Evolutionary conservation across 2,113 vertebrate genomes (phyloP).

Genomic region (Chrysochloris asiatica): DNA sequence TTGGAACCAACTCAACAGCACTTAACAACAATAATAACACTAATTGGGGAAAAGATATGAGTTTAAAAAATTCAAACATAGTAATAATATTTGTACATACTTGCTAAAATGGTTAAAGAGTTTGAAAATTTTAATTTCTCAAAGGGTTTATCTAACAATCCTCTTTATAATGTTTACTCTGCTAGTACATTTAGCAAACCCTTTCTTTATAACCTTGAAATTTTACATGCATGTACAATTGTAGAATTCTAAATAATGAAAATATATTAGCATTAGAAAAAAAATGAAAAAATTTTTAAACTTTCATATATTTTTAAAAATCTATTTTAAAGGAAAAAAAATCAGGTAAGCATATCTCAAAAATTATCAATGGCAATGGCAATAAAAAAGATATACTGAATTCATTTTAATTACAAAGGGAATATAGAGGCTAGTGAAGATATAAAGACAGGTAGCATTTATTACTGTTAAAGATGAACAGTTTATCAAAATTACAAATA

Average conservation of each 20-base stretch:
- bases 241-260: conserved; percentile 36
- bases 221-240: neutral
- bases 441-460: neutral
- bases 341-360: neutral
- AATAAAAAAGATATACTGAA: conserved; percentile 27
- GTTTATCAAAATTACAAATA: conserved; percentile 24
- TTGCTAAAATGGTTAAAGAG: conserved; percentile 16
- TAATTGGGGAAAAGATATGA: conserved; percentile 9
- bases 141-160: neutral
- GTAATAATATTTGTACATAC: neutral
- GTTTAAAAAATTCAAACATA: conserved; percentile 17
- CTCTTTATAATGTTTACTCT: conserved; percentile 27
- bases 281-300: conserved; percentile 18
- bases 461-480: neutral
- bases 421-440: neutral
- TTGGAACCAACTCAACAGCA: too few relatives aligned
- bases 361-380: conserved; percentile 15
- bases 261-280: conserved; percentile 42
- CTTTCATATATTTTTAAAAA: conserved; percentile 4
- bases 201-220: conserved; percentile 32
- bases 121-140: conserved; percentile 36
- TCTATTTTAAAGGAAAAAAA: conserved; percentile 24
- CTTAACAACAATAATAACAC: too few relatives aligned
- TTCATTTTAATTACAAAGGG: conserved; percentile 15
- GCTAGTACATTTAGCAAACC: conserved; percentile 47